phyloP scores from a whole-genome alignment of 2,113 vertebrate genomes.

The Galbula dea region DNA sequence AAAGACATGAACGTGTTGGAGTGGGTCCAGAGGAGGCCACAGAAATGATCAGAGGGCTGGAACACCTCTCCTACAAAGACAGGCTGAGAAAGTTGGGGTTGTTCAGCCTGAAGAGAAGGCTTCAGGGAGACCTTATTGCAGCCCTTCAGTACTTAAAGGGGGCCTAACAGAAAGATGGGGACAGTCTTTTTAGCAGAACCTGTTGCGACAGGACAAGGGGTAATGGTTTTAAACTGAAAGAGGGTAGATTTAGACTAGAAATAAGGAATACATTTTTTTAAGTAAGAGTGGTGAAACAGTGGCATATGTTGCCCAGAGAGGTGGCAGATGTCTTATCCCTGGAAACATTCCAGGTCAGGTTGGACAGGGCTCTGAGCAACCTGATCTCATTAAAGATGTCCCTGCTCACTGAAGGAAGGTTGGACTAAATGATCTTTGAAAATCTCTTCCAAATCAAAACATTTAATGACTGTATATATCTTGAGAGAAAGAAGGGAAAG shows the following conservation, averaged over 20 bases:
- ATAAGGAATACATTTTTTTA: not conserved
- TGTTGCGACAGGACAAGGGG: not conserved
- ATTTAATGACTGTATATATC: not conserved
- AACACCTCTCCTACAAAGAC: not conserved
- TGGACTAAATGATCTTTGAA: not conserved
- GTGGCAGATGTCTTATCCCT: not conserved
- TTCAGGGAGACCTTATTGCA: not conserved
- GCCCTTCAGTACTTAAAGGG: not conserved
- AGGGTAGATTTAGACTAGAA: not conserved
- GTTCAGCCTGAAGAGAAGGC: not conserved
- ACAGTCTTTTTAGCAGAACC: not conserved
- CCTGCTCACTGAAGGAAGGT: not conserved
- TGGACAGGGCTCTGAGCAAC: not conserved
- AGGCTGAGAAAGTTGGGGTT: not conserved
- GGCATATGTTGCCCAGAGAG: not conserved
- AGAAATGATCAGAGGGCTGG: not conserved
- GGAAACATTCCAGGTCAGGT: not conserved
- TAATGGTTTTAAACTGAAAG: not conserved
- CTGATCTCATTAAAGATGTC: not conserved
- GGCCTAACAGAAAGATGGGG: not conserved
- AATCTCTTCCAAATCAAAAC: not conserved
- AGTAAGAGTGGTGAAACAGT: not conserved
- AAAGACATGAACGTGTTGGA: not conserved
- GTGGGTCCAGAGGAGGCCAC: not conserved
- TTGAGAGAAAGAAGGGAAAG: not conserved